Evolutionary conservation across 2,888 invertebrate genomes (phyloP), one percentile per base, ranked within the genome.

Genomic region (Tinea semifulvella): DNA sequence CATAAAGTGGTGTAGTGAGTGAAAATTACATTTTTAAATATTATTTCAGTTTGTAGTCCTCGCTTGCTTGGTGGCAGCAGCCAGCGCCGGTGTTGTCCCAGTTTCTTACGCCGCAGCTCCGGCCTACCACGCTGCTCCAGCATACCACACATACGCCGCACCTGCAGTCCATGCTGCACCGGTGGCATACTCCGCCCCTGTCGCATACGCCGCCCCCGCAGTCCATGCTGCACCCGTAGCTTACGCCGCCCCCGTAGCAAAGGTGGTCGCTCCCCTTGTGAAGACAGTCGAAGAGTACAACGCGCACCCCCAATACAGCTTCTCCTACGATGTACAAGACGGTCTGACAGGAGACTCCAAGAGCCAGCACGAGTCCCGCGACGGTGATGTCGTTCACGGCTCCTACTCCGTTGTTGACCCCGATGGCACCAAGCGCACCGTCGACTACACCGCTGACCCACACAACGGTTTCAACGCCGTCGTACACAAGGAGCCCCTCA

Each of bases 261-360:
- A 52, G n/a, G 42, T 28, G 46, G 50, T 61, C 18, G 58, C 63
- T 2, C 61, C 61, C 3, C 48, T 28, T 36, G 44, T 44, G 17
- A 25, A 44, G 8, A n/a, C n/a, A n/a, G 45, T 42, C 26, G 48
- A 48, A 31, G 81, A 44, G 18, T 53, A 14, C 50, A 50, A 47
- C 45, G 39, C 86, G 85, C 85, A 88, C 87, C 85, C 53, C 88
- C 89, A 43, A 51, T 53, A 25, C 44, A 47, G 35, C 25, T 42
- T 42, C 44, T 50, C 53, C 7, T 49, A 63, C 51, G 56, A 58
- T 40, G 65, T 54, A 40, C 65, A 65, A 38, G 65, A 65, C 50
- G 56, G 59, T 10, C 65, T 63, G 39, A 45, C 66, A 0, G 63
- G 63, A 19, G 59, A 65, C 47, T 61, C 64, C 50, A 77, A 77